Evolutionary conservation across 92 coral and sea anemone species (phyloP).

Genomic region (Porites divaricata): DNA sequence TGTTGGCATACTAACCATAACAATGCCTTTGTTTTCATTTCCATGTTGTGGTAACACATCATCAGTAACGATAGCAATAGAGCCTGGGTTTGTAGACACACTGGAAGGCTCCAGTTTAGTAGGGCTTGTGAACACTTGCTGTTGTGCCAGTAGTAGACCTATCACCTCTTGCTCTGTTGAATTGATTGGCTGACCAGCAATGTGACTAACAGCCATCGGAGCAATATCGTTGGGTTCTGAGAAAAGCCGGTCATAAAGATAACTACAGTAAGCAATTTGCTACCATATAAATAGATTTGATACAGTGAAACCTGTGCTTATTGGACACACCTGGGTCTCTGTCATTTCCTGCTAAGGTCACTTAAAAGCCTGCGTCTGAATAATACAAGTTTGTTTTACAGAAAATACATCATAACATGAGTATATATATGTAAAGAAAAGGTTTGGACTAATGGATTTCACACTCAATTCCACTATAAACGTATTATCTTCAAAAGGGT

Average conservation of each 20-base stretch:
- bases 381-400: too few relatives aligned
- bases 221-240: slow-evolving; percentile 27
- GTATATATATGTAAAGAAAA: too few relatives aligned
- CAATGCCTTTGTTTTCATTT: slow-evolving; percentile 43
- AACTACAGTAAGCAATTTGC: too few relatives aligned
- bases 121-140: slow-evolving; percentile 74
- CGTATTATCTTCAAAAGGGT: too few relatives aligned
- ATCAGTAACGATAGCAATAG: slow-evolving; percentile 87
- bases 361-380: too few relatives aligned
- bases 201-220: slow-evolving; percentile 62
- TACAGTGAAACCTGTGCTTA: too few relatives aligned
- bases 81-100: slow-evolving; percentile 63
- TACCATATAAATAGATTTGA: too few relatives aligned
- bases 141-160: slow-evolving; percentile 82
- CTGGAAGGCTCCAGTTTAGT: slow-evolving; percentile 45
- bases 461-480: too few relatives aligned
- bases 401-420: too few relatives aligned
- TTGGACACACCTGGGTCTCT: too few relatives aligned
- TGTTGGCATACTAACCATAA: slow-evolving; percentile 15
- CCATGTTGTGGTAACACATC: slow-evolving; percentile 77
- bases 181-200: slow-evolving; percentile 83
- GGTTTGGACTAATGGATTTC: too few relatives aligned
- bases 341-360: too few relatives aligned
- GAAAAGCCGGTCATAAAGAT: background rate
- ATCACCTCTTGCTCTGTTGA: slow-evolving; percentile 90